Base-by-base conservation (phyloP, 2,113 vertebrate species). In the Verasper variegatus region DNA sequence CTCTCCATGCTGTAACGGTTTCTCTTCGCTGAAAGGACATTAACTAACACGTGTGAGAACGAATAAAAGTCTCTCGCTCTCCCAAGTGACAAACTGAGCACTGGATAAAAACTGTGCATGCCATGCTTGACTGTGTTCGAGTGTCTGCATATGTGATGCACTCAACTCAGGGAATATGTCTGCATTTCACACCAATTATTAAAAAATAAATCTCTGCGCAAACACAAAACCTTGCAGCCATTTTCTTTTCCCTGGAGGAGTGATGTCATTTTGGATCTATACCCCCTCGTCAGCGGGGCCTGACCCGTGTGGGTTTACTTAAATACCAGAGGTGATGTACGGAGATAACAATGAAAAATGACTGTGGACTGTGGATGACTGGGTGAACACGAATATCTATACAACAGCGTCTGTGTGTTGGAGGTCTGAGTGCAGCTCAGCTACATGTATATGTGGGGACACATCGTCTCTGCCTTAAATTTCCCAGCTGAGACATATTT, bases 151-250 rank as follows among this genome's bases (percentile, higher is more conserved):
- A 47, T 67, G 71, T 42, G 81, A 74, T 15, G 56, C 23, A 59
- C 58, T 61, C 54, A 62, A 45, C 80, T 64, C 63, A 2, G 70
- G 79, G 78, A 80, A 61, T 72, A 56, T 24, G 12, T 69, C 55
- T 61, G 35, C 57, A 61, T 85, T 90, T 91, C 86, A 90, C 83
- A 89, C 80, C 78, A 89, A 90, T 92, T 89, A 90, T 64, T 8
- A 31, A 31, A 31, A 31, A 31, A 3, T 0, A 88, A 69, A 69
- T 69, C 35, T 58, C 56, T 78, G 26, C 20, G 21, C 27, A n/a
- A 49, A 58, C 56, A 77, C 23, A 75, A 71, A 82, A 79, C 5
- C 20, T 27, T 20, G 26, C 6, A 12, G 57, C 21, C 14, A 42
- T 65, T 47, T 66, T 52, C 51, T n/a, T 20, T 27, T 68, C 72